Base-by-base conservation (phyloP, 2,888 invertebrate genomes). In the Glyphotaelius pellucidus region DNA sequence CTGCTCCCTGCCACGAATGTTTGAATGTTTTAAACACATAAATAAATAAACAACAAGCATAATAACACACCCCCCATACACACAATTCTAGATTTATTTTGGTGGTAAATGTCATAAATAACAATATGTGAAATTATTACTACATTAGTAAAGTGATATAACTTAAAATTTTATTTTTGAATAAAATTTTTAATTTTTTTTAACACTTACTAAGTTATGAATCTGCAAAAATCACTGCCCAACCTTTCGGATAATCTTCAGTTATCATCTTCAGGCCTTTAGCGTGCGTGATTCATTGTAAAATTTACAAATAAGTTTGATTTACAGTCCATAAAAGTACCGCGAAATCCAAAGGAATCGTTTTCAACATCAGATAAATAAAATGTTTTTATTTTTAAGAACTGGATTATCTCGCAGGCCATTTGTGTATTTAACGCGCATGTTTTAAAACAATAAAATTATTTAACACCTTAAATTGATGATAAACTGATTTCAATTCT, bases 251-350 rank as follows among this genome's bases (percentile, higher is more conserved):
- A 67, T 67, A 67, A 88, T 88, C 88, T 88, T 31, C 88, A 30
- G 30, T 35, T 67, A 67, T 88, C 88, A 88, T 88, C 88, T 88
- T 67, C 67, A 47, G 30, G 86, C 83, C 38, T 32, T 86, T 86
- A 42, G 86, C 30, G 86, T 88, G 88, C 88, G 52, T 31, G 88
- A 31, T 32, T 19, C 52, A 67, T 88, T 88, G 14, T 52, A 35
- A 67, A 88, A 88, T 67, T 88, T 88, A 88, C 88, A 88, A 88
- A 88, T 88, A 30, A 32, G 88, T 30, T 52, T 88, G 88, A 88
- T 88, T 88, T 88, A 88, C 52, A 52, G 88, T 30, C 35, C n/a
- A 88, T 88, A 52, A 88, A 88, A 67, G 30, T 30, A 11, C n/a
- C 47, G 42, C 83, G 35, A 38, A 83, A 83, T 83, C 35, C 83